Evolutionary conservation across 2,888 invertebrate genomes (phyloP), one percentile per base, ranked within the genome.

Genomic region (Chelonus formosanus): DNA sequence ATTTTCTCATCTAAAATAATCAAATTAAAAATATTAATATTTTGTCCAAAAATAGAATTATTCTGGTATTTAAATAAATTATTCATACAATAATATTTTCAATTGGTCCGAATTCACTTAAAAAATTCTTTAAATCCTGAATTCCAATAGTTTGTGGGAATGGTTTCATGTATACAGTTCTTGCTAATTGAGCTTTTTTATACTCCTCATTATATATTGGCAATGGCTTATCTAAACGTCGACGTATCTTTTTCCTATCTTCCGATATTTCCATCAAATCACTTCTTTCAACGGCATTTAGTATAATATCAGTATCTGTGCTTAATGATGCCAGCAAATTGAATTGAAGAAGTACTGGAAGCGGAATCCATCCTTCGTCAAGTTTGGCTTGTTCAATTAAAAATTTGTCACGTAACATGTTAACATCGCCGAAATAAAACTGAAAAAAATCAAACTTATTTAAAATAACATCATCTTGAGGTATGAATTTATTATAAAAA

Each of bases 361-460:
- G 82, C 0, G 94, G 89, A 31, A 99, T 89, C 98, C 98, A 96
- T 3, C 95, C 98, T 62, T 96, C 93, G 73, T 96, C 93, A 71
- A 93, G 86, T 73, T 90, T 90, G 1, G 93, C 89, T 85, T 96
- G 92, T 69, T 94, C 93, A 75, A 91, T 89, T n/a, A 99, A 86
- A 82, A 98, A 99, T 84, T 94, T 96, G 83, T 99, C 98, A 67
- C 93, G 89, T 0, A 92, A 91, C 60, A 99, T 86, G 85, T 99
- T 99, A 4, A 92, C 88, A 84, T 99, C 95, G 58, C 98, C 97
- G 87, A 93, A 94, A 79, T 89, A 91, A 78, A 89, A 91, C 89
- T 91, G 74, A 72, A 86, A 76, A 50, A 68, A 36, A 62, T 40
- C 3, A 40, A 20, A 20, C 2, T 20, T 2, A 20, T 20, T 20